These are phyloP conservation scores for Caenorhabditis japonica DNA, from an alignment of 2,888 invertebrate species.

Conservation along the genomic window DNA sequence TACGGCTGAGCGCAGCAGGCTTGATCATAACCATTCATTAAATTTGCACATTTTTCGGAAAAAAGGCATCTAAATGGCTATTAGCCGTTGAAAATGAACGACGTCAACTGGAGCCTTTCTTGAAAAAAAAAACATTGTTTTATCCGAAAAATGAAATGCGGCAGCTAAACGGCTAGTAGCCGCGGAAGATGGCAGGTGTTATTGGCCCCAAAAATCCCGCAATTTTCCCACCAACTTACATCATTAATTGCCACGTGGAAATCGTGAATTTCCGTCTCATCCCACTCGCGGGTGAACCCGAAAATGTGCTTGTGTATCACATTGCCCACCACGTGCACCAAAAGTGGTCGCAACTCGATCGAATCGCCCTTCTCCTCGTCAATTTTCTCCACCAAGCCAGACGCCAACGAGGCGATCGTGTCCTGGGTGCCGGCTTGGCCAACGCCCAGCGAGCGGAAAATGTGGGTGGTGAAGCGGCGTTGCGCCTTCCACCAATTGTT, in stretches of 20 bases:
- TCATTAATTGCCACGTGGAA: conserved; percentile 56
- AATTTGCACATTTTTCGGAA: too few species aligned
- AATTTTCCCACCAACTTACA: too few species aligned
- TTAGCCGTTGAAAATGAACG: too few species aligned
- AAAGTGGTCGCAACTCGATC: conserved; percentile 46
- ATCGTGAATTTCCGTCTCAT: conserved; percentile 57
- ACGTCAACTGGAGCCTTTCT: too few species aligned
- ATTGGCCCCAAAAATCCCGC: too few species aligned
- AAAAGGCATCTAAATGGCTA: too few species aligned
- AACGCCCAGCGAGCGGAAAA: conserved; percentile 56
- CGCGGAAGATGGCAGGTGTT: too few species aligned
- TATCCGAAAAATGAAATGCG: too few species aligned
- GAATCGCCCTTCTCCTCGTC: conserved; percentile 36
- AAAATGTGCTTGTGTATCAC: conserved; percentile 61
- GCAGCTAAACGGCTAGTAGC: too few species aligned
- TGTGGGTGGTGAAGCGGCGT: conserved; percentile 58
- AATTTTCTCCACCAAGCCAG: conserved; percentile 43
- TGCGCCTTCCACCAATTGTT: conserved; percentile 60
- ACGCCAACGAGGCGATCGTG: conserved; percentile 50
- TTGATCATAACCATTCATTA: too few species aligned
- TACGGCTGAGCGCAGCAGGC: too few species aligned
- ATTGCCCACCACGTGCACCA: conserved; percentile 61
- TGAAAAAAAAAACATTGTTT: too few species aligned
- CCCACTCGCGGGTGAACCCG: conserved; percentile 54
- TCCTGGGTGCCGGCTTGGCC: conserved; percentile 57